Evolutionary conservation across 1,140 invertebrate species (phyloP).

Genomic region (Cydia strobilella): DNA sequence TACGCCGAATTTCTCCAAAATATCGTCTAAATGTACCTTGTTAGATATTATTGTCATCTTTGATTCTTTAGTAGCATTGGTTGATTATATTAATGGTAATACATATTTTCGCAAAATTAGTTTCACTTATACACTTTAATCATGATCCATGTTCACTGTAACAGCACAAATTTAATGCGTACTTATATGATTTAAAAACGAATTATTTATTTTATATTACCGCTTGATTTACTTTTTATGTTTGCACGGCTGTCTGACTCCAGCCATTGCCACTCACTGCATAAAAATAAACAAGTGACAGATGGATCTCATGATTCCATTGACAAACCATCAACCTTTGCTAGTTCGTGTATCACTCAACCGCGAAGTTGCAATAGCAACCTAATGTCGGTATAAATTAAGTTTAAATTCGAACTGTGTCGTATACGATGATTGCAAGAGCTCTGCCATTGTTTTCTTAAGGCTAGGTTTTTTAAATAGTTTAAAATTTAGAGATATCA

Average conservation of each 20-base stretch:
- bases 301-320: constrained; percentile 9
- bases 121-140: too few relatives aligned
- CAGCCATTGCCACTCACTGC: not conserved
- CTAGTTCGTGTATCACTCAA: not conserved
- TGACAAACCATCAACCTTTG: not conserved
- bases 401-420: not conserved
- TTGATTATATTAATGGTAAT: too few relatives aligned
- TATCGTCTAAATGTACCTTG: not conserved
- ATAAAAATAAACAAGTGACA: constrained; percentile 13
- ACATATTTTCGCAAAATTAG: too few relatives aligned
- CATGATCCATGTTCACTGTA: too few relatives aligned
- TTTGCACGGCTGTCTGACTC: constrained; percentile 7
- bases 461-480: not conserved
- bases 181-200: too few relatives aligned
- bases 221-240: not conserved
- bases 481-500: too few relatives aligned
- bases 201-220: too few relatives aligned
- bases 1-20: not conserved
- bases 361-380: not conserved
- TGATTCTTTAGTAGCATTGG: not conserved
- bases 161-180: too few relatives aligned
- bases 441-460: not conserved
- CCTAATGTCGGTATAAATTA: not conserved
- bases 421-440: not conserved
- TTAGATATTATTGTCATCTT: not conserved